Evolutionary conservation across 2,797 vertebrate species (phyloP).

Genomic region (Strix occidentalis): DNA sequence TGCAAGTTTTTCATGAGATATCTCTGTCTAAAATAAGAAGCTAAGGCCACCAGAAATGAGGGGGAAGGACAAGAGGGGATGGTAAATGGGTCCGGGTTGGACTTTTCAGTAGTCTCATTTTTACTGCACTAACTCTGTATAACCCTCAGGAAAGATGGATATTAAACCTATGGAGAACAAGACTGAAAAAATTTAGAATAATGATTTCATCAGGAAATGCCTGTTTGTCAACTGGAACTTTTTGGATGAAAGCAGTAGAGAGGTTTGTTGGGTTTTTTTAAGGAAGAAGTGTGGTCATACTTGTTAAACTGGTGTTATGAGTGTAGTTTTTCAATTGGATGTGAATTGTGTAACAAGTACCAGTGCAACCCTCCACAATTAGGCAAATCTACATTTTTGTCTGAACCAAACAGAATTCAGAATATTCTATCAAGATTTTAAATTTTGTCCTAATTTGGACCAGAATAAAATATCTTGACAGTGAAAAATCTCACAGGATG

Average conservation of each 20-base stretch:
- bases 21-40: background rate
- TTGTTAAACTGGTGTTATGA: background rate
- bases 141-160: background rate
- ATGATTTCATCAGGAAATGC: background rate
- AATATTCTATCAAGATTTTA: background rate
- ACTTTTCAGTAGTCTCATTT: background rate
- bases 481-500: background rate
- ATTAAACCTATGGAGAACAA: background rate
- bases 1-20: background rate
- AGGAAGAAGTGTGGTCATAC: background rate
- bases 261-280: background rate
- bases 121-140: background rate
- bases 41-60: background rate
- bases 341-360: background rate
- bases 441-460: background rate
- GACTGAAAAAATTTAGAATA: background rate
- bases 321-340: background rate
- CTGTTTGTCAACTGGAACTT: background rate
- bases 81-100: fast-evolving
- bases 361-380: background rate
- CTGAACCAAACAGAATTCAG: background rate
- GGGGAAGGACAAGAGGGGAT: background rate
- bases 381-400: background rate
- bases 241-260: background rate
- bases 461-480: background rate